Evolutionary conservation across 2,888 invertebrate genomes (phyloP), one percentile per base, ranked within the genome.

Genomic region (Lasiommata megera): DNA sequence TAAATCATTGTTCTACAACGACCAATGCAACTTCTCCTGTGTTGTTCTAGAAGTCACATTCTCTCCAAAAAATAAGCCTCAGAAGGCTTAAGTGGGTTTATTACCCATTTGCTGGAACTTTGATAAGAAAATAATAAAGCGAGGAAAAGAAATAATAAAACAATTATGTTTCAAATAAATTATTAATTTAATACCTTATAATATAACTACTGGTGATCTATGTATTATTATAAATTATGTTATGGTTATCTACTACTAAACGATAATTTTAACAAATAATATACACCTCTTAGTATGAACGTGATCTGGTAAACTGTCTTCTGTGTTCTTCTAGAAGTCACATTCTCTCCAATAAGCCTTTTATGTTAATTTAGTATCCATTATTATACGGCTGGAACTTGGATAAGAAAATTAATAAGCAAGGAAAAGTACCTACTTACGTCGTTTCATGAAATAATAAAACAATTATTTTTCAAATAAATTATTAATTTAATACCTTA

Each of bases 21-120:
- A 76, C 1, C 58, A 71, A 1, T 82, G 82, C 56, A 82, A 81
- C 41, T 76, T 82, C 18, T 79, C 77, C 0, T 82, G 82, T 43
- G 64, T 74, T 0, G 41, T 71, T 0, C 59, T 76, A 0, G 61
- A 72, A 14, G 75, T 77, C 0, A 63, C 65, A 31, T 64, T 81
- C 5, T 58, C 63, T 5, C 76, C 80, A 3, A 78, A 70, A 62
- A 63, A n/a, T n/a, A n/a, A n/a, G n/a, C n/a, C n/a, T n/a, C n/a
- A n/a, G n/a, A n/a, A n/a, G n/a, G n/a, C n/a, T n/a, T n/a, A n/a
- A n/a, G n/a, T n/a, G n/a, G n/a, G n/a, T n/a, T n/a, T n/a, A n/a
- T n/a, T n/a, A n/a, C n/a, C n/a, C n/a, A n/a, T n/a, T n/a, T n/a
- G n/a, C n/a, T n/a, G n/a, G n/a, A n/a, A n/a, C n/a, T n/a, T n/a